Percentiles rank a stretch among this genome's conserved stretches.
These are phyloP conservation scores for Lobophora halterata DNA, from an alignment of 2,888 invertebrate species.

Conservation along the genomic window DNA sequence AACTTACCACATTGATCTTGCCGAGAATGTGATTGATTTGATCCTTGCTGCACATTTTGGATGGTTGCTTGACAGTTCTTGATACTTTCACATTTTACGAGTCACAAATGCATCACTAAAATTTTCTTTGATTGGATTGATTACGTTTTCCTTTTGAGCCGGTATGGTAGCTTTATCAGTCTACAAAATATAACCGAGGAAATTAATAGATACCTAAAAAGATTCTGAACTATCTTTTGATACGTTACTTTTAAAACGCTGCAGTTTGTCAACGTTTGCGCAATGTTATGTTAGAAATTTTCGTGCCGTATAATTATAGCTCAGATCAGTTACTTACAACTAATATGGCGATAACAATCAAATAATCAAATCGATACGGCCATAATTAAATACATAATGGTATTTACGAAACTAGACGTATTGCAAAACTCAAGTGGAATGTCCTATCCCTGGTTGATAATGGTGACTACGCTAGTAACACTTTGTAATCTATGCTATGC, in stretches of 20 bases:
- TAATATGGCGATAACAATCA: constrained; percentile 47
- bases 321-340: constrained; percentile 8
- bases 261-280: constrained; percentile 1
- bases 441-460: too few relatives aligned
- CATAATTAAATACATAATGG: constrained; percentile 53
- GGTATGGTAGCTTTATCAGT: constrained; percentile 2
- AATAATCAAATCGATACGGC: constrained; percentile 45
- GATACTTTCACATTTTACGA: constrained; percentile 55
- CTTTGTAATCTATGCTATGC: too few relatives aligned
- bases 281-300: constrained; percentile 5
- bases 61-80: constrained; percentile 30
- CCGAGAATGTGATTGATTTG: constrained; percentile 86
- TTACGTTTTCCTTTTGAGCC: constrained; percentile 22
- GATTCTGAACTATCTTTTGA: not conserved
- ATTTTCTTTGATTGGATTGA: constrained; percentile 14
- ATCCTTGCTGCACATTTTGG: constrained; percentile 84
- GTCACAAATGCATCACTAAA: constrained; percentile 38
- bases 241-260: not conserved
- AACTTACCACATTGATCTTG: constrained; percentile 87
- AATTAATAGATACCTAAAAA: too few relatives aligned
- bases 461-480: too few relatives aligned
- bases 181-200: not conserved
- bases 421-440: constrained; percentile 18
- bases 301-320: constrained; percentile 14
- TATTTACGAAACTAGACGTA: constrained; percentile 41